Conservation (phyloP, 2,113 vertebrate species). For the Elephantulus edwardii region DNA sequence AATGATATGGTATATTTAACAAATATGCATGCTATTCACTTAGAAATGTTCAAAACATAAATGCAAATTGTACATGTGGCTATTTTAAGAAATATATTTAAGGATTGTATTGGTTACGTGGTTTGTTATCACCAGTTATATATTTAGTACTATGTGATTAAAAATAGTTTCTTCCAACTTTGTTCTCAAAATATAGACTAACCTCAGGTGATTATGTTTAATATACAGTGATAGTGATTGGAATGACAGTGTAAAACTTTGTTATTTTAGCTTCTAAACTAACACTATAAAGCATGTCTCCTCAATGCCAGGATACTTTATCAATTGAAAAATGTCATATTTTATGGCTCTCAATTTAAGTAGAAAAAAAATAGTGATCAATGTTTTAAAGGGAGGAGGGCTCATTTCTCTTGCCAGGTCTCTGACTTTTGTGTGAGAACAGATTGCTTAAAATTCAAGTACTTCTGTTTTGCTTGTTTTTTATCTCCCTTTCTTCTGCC, state of each 20-base stretch:
- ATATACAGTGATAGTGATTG: slow-evolving; percentile 20
- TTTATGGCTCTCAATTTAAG: slow-evolving; percentile 6
- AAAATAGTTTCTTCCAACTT: not conserved
- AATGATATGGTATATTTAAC: not conserved
- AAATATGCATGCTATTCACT: not conserved
- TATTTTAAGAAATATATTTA: not conserved
- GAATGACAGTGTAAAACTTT: slow-evolving; percentile 15
- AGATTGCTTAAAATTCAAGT: not conserved
- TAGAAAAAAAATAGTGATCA: not conserved
- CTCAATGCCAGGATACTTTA: slow-evolving; percentile 42
- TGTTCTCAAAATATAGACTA: slow-evolving; percentile 4
- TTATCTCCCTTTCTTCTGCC: not conserved
- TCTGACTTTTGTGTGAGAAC: not conserved
- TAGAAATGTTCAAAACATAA: slow-evolving; percentile 32
- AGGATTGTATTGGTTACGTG: not conserved
- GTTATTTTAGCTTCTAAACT: slow-evolving; percentile 40
- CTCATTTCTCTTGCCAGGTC: not conserved
- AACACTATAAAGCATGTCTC: slow-evolving; percentile 2
- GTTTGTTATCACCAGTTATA: not conserved
- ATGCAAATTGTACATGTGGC: not conserved
- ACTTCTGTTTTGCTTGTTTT: not conserved
- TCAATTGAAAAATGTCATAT: slow-evolving; percentile 30
- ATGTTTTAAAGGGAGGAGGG: not conserved
- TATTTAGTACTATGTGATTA: not conserved
- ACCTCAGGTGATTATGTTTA: slow-evolving; percentile 19